A percentile compares a stretch with the other conserved stretches of the same genome.
These are phyloP conservation scores for Pluvialis apricaria DNA, from an alignment of 2,113 vertebrate genomes.

Conservation along the genomic window DNA sequence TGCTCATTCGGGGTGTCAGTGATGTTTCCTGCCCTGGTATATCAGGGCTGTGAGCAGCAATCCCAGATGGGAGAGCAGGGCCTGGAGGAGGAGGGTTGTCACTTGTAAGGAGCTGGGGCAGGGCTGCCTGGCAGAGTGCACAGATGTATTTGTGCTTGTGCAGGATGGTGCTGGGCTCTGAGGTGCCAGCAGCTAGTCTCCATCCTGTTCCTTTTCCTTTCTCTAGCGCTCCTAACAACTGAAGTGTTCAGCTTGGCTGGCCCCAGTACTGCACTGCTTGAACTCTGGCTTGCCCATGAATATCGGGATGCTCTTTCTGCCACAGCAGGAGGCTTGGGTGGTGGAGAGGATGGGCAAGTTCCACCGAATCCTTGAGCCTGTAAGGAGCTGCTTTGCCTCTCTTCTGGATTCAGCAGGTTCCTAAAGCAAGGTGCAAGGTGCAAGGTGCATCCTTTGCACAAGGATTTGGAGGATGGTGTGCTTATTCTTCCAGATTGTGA, in stretches of 20 bases:
- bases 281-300: constrained; percentile 81
- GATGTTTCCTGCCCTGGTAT: neutral
- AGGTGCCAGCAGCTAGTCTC: neutral
- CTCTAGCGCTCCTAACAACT: neutral
- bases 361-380: constrained; percentile 87
- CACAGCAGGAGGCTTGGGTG: constrained; percentile 94
- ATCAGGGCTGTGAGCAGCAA: neutral
- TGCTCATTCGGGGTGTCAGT: neutral
- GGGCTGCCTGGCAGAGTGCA: neutral
- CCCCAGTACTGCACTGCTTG: constrained; percentile 73
- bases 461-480: neutral
- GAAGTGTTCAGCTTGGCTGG: neutral
- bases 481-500: neutral
- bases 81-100: neutral
- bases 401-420: neutral
- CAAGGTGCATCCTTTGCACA: no score
- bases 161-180: neutral
- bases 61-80: neutral
- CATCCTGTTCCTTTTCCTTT: neutral
- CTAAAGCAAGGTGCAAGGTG: no score
- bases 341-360: constrained; percentile 92
- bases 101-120: neutral
- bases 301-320: constrained; percentile 88
- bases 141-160: neutral
- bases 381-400: constrained; percentile 45